Evolutionary conservation across 2,797 vertebrate genomes (phyloP).

Genomic region (Sparidentex hasta): DNA sequence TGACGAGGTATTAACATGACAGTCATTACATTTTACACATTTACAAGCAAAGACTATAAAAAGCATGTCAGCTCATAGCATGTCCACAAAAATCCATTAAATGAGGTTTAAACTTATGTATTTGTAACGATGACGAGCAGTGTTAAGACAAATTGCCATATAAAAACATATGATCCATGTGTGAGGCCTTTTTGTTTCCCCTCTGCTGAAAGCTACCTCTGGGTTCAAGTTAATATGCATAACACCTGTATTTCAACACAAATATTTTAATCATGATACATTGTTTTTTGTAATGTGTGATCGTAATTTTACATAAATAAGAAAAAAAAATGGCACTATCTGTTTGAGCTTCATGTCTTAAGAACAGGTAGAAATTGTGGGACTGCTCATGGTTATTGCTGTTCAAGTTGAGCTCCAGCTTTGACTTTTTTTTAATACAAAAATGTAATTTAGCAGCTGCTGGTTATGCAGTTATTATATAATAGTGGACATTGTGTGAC

Average conservation of each 20-base stretch:
- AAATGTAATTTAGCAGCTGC: background rate
- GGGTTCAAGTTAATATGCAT: constrained; percentile 33
- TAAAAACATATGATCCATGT: constrained; percentile 30
- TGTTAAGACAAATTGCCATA: constrained; percentile 16
- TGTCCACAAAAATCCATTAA: background rate
- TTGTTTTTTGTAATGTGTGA: constrained; percentile 5
- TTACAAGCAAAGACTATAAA: constrained; percentile 10
- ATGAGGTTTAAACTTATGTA: background rate
- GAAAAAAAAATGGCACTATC: background rate
- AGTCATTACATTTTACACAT: background rate
- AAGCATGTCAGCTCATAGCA: background rate
- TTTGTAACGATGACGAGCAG: no score
- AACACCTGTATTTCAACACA: constrained; percentile 24
- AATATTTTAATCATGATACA: constrained; percentile 18
- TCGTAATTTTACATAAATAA: constrained; percentile 21
- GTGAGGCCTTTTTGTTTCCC: constrained; percentile 23
- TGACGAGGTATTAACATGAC: background rate
- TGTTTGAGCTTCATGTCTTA: background rate
- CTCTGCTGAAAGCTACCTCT: constrained; percentile 46
- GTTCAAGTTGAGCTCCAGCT: background rate
- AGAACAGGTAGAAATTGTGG: background rate
- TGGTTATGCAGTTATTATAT: background rate
- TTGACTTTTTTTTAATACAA: constrained; percentile 2
- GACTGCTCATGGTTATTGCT: background rate
- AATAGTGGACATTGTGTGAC: background rate